These are phyloP conservation scores for Ceratitis capitata DNA, from an alignment of 1,140 invertebrate species.

Conservation along the genomic window DNA sequence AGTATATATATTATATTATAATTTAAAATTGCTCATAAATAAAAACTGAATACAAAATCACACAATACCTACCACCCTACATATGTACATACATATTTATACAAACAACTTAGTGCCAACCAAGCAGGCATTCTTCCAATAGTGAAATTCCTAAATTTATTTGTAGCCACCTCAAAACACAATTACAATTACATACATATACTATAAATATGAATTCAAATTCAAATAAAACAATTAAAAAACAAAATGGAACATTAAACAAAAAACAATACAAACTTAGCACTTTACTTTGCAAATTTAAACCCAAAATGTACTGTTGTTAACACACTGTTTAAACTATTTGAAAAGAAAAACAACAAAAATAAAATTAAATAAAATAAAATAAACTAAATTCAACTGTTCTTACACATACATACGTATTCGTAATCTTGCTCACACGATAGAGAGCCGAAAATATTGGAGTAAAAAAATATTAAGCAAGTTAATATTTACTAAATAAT, in stretches of 20 bases:
- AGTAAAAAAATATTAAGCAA: neutral
- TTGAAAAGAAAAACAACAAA: too few relatives aligned
- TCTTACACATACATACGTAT: neutral
- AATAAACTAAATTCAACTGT: slow-evolving; percentile 20
- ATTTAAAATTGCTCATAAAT: neutral
- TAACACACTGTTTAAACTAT: neutral
- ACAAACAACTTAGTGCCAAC: neutral
- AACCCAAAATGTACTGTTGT: neutral
- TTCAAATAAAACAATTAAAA: neutral
- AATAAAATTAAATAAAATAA: too few relatives aligned
- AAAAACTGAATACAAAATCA: neutral
- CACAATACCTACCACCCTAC: neutral
- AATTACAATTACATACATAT: too few relatives aligned
- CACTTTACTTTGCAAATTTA: neutral
- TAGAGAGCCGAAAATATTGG: too few relatives aligned
- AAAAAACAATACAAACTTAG: neutral
- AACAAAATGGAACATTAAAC: neutral
- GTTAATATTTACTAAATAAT: neutral
- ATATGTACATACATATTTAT: neutral
- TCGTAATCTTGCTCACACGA: neutral
- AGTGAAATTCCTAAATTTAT: too few relatives aligned
- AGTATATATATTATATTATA: neutral
- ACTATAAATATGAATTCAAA: neutral
- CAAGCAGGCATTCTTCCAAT: too few relatives aligned
- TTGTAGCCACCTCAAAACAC: too few relatives aligned